Base-by-base conservation (phyloP, 2,113 vertebrate genomes). In the Caloenas nicobarica region DNA sequence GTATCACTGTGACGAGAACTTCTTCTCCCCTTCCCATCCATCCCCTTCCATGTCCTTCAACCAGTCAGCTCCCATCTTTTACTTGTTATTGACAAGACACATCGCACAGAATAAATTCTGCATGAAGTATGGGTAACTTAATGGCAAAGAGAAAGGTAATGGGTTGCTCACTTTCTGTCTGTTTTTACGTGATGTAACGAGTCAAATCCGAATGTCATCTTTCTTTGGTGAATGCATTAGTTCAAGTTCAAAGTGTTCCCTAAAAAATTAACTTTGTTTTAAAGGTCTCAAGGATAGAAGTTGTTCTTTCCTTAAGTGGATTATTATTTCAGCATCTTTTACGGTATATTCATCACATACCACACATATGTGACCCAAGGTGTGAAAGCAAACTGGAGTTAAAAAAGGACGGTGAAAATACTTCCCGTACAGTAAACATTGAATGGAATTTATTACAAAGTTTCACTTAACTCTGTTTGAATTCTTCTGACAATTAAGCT, bases 1-100 rank as follows among this genome's bases (percentile, higher is more conserved):
- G 98, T 98, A 94, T 98, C 97, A 98, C 98, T 99, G 98, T 99
- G 98, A 98, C 98, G 98, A 98, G 98, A 98, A 98, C 98, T 98
- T 98, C 98, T 99, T 98, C 98, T 98, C 98, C 98, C 98, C 98
- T 98, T 98, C 98, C 98, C 98, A 99, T 98, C 98, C 98, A 98
- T 98, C 98, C 98, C 98, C 97, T 97, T 98, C 98, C 98, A 98
- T 98, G 98, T 98, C 98, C 98, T 98, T 97, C 98, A 98, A 98
- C 98, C 99, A 99, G 95, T 98, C 99, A 99, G 97, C 98, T 98
- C 96, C 98, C 98, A 98, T 98, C 98, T 98, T 98, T 99, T 96
- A 97, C 99, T 99, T 99, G 98, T 98, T 98, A 98, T 83, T 98
- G 98, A 98, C 98, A 98, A 98, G 98, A 98, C 98, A 98, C 97